Evolutionary conservation across 2,888 invertebrate genomes (phyloP).

Genomic region (Drosophila robusta): DNA sequence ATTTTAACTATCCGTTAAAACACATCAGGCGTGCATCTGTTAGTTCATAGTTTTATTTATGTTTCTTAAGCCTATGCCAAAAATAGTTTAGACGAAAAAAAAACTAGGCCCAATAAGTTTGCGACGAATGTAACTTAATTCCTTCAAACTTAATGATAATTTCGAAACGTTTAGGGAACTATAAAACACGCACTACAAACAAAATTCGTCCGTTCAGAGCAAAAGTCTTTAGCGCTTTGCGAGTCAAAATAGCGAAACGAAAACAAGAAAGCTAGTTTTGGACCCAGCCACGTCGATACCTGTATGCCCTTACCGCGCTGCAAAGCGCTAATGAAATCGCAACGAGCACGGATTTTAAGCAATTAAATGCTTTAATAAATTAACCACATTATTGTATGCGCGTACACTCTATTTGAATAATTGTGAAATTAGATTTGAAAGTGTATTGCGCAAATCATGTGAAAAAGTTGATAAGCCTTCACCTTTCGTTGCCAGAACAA

Average conservation of each 20-base stretch:
- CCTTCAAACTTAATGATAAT: slow-evolving; percentile 9
- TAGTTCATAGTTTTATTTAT: background rate
- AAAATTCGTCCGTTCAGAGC: slow-evolving; percentile 29
- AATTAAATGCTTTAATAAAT: background rate
- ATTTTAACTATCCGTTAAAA: background rate
- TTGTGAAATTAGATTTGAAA: slow-evolving; percentile 6
- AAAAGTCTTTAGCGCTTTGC: slow-evolving; percentile 42
- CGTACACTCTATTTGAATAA: background rate
- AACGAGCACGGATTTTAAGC: background rate
- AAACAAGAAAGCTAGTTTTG: slow-evolving; percentile 35
- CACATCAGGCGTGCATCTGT: background rate
- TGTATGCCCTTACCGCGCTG: slow-evolving; percentile 21
- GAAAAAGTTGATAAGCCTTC: slow-evolving; percentile 25
- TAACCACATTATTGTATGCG: background rate
- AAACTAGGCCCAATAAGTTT: too few species aligned
- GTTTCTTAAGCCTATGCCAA: background rate
- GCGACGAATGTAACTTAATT: background rate
- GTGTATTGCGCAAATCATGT: slow-evolving; percentile 7
- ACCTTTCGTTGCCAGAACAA: slow-evolving; percentile 8
- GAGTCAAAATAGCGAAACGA: slow-evolving; percentile 17
- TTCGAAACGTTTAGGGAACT: slow-evolving; percentile 16
- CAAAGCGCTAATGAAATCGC: background rate
- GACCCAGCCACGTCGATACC: slow-evolving; percentile 10
- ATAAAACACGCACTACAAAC: slow-evolving; percentile 17
- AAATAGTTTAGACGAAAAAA: too few species aligned